These are phyloP conservation scores for Rhodinocichla rosea DNA, from an alignment of 2,113 vertebrate genomes.

Conservation along the genomic window DNA sequence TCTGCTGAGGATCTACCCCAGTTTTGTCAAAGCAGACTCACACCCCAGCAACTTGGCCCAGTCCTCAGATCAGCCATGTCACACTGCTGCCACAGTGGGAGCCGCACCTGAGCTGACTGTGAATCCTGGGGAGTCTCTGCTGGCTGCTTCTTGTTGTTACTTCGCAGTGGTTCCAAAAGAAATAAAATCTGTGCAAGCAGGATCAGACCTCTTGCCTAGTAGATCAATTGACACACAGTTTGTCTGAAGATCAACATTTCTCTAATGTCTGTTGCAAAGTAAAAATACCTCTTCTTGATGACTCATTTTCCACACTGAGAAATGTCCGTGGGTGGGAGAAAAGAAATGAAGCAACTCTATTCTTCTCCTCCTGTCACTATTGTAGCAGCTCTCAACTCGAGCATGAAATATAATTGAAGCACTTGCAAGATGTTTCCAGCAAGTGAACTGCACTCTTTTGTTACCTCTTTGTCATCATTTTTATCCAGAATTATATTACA, in stretches of 20 bases:
- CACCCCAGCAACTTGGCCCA: background rate
- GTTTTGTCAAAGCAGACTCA: background rate
- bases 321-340: conserved; percentile 37
- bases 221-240: background rate
- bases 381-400: conserved; percentile 14
- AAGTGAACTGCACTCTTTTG: background rate
- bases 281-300: conserved; percentile 59
- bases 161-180: background rate
- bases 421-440: background rate
- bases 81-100: background rate
- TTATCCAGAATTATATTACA: background rate
- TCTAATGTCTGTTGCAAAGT: conserved; percentile 27
- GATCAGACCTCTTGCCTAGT: background rate
- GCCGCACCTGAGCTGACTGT: background rate
- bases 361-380: conserved; percentile 21
- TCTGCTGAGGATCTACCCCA: background rate
- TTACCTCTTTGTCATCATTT: background rate
- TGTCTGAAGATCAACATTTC: background rate
- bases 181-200: background rate
- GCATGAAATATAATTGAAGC: background rate
- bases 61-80: background rate
- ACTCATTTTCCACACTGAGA: conserved; percentile 51
- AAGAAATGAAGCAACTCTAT: conserved; percentile 37
- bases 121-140: background rate
- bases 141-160: background rate